These are phyloP conservation scores for Recurvirostra avosetta DNA, from an alignment of 2,113 vertebrate genomes.

Conservation along the genomic window DNA sequence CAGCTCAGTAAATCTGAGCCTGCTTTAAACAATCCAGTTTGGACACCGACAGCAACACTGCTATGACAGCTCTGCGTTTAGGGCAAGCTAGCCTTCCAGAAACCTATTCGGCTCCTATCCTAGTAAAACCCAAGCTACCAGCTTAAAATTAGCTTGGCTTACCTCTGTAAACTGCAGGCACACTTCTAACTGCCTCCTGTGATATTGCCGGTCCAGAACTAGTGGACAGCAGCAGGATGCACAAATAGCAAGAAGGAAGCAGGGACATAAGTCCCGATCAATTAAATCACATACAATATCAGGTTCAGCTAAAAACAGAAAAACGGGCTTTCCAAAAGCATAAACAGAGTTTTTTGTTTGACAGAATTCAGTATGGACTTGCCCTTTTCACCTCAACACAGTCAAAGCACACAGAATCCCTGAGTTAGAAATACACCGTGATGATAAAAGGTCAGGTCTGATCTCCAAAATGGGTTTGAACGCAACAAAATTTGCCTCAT, in stretches of 20 bases:
- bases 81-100: not conserved
- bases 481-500: not conserved
- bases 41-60: not conserved
- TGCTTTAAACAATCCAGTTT: not conserved
- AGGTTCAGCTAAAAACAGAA: not conserved
- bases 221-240: not conserved
- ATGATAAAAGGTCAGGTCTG: not conserved
- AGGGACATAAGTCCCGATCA: not conserved
- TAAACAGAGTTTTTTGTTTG: not conserved
- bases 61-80: not conserved
- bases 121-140: not conserved
- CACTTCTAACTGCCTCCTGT: not conserved
- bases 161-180: not conserved
- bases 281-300: not conserved
- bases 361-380: not conserved
- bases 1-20: not conserved
- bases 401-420: not conserved
- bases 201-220: not conserved
- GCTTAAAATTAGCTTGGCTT: not conserved
- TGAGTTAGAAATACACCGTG: not conserved
- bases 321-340: not conserved
- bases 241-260: not conserved
- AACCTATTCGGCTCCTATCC: not conserved
- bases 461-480: not conserved
- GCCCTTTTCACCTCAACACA: not conserved